Base-by-base conservation (phyloP, 2,113 vertebrate genomes). In the Tauraco erythrolophus region DNA sequence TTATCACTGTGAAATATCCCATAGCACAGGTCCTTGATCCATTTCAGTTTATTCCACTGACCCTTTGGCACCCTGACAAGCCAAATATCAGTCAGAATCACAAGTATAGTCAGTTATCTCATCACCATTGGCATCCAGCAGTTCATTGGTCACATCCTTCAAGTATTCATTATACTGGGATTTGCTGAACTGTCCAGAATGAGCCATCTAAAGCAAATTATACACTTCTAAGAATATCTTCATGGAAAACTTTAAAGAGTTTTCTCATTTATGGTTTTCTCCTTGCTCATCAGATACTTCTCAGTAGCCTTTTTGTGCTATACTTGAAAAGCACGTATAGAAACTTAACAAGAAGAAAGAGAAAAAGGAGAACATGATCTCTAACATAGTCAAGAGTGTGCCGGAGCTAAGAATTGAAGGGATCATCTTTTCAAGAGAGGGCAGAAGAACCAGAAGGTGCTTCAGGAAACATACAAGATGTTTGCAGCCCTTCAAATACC, bases 141-240 rank as follows among this genome's bases (percentile, higher is more conserved):
- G 46, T 60, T 57, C 35, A 18, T 39, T 70, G 71, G 68, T 88
- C 61, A 70, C 0, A 14, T 84, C 58, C 50, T 88, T 85, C 48
- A 35, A 64, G 53, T 60, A 65, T 72, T 95, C 62, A 30, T 96
- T 87, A 45, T 28, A 70, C 19, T 51, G n/a, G 71, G 60, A 94
- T 92, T 92, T 95, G 51, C 61, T 88, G 84, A 93, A 75, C 61
- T 82, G 43, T 64, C 56, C 72, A 71, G 65, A 94, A 87, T 27
- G 43, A 91, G 46, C 61, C 33, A 92, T 62, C 56, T 78, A 89
- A 92, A 88, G 30, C 72, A 96, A 88, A 95, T 92, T 37, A 76
- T 89, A 76, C 82, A 22, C 24, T 82, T 92, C 69, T 92, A 76
- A 82, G 72, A 84, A 82, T 79, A 93, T 93, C 53, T 13, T 76